These are phyloP conservation scores for Crematogaster levior DNA, from an alignment of 2,888 invertebrate genomes.

Conservation along the genomic window DNA sequence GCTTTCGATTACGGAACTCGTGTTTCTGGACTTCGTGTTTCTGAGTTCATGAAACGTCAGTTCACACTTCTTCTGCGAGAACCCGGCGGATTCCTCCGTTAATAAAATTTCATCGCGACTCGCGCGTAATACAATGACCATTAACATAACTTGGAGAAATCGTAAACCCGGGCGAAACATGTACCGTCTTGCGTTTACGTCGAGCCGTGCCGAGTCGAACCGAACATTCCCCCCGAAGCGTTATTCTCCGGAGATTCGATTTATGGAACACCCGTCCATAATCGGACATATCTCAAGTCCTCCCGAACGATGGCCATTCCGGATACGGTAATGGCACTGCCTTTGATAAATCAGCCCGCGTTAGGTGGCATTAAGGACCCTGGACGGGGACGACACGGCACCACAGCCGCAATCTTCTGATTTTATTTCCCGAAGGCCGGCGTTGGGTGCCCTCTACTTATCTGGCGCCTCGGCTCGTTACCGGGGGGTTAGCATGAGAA, in stretches of 20 bases:
- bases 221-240: slow-evolving; percentile 7
- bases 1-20: neutral
- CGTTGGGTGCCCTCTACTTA: slow-evolving; percentile 77
- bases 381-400: neutral
- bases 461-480: slow-evolving; percentile 80
- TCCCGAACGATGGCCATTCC: slow-evolving; percentile 38
- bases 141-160: slow-evolving; percentile 51
- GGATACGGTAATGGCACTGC: slow-evolving; percentile 52
- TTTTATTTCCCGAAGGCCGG: slow-evolving; percentile 76
- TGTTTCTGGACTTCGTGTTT: neutral
- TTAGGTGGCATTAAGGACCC: slow-evolving; percentile 56
- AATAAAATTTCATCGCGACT: slow-evolving; percentile 37
- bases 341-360: slow-evolving; percentile 61
- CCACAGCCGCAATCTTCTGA: slow-evolving; percentile 63
- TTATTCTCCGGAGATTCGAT: slow-evolving; percentile 41
- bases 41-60: slow-evolving; percentile 42
- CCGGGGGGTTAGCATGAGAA: slow-evolving; percentile 61
- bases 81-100: slow-evolving; percentile 18
- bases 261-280: slow-evolving; percentile 62
- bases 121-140: slow-evolving; percentile 34
- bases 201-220: neutral
- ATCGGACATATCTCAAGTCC: slow-evolving; percentile 46
- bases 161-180: slow-evolving; percentile 36
- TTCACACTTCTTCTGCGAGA: slow-evolving; percentile 37
- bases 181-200: slow-evolving; percentile 22